Evolutionary conservation across 2,797 vertebrate genomes (phyloP), one percentile per base, ranked within the genome.

Genomic region (Phoebastria nigripes): DNA sequence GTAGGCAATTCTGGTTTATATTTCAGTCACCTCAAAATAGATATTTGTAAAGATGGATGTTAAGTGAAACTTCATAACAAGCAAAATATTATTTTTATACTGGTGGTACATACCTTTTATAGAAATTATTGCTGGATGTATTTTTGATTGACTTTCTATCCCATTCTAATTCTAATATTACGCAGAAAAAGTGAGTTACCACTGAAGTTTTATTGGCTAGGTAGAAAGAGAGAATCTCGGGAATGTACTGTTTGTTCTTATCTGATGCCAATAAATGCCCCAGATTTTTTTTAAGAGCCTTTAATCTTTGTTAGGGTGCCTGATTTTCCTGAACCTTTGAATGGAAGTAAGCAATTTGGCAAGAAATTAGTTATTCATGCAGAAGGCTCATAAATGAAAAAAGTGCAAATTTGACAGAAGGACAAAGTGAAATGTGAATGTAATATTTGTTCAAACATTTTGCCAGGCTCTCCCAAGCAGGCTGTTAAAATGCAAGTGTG

Each of bases 31-130:
- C 9, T 61, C 33, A 44, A 49, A 63, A 26, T 6, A 93, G 20
- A 4, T 52, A 9, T 69, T 61, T 6, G 5, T 49, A 18, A 81
- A 67, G 41, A 28, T 16, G 15, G 8, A 26, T 41, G 14, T 28
- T n/a, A 81, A 58, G 12, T 69, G 54, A 42, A 66, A 39, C 6
- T 73, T 59, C 7, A 1, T 46, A 70, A 69, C 24, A 65, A 84
- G 4, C 0, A 29, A 76, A 72, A n/a, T 31, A 41, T 5, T 63
- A 6, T 3, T 51, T 93, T 65, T 65, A 13, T 58, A 28, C 15
- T 8, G 0, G 0, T 24, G 14, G 12, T 55, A 24, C 2, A 1
- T 16, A 22, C 1, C 1, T 56, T 35, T 56, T 51, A 7, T 22
- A 61, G 19, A 72, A 61, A 20, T 51, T 51, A 52, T 29, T 62